A percentile compares a stretch with the other conserved stretches of the same genome.
phyloP scores from a whole-genome alignment of 1,140 invertebrate genomes.

The Drosophila tsacasi region DNA sequence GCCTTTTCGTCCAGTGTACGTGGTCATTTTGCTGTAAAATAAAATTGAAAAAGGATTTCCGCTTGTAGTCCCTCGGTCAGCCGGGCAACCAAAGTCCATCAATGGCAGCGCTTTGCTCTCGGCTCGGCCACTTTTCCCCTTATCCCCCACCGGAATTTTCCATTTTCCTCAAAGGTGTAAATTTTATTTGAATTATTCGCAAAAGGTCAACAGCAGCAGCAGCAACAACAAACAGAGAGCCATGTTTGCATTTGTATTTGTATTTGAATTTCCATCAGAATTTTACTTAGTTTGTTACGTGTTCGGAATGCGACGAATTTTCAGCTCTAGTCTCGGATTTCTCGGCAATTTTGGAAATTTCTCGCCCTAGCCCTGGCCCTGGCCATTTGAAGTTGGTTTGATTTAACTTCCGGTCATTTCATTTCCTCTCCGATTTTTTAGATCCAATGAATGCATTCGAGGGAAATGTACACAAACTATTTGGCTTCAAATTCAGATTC shows the following conservation, averaged over 20 bases:
- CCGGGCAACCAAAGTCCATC: slow-evolving; percentile 55
- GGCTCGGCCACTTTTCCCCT: neutral
- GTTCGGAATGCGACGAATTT: slow-evolving; percentile 33
- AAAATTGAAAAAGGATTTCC: slow-evolving; percentile 82
- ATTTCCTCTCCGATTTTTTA: slow-evolving; percentile 58
- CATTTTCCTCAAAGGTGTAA: slow-evolving; percentile 66
- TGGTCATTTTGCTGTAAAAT: slow-evolving; percentile 58
- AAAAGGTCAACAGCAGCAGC: slow-evolving; percentile 49
- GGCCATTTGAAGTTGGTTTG: slow-evolving; percentile 70
- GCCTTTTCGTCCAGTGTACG: neutral
- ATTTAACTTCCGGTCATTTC: slow-evolving; percentile 81
- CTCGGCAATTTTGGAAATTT: slow-evolving; percentile 32
- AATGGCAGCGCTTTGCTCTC: slow-evolving; percentile 13
- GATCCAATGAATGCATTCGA: slow-evolving; percentile 8
- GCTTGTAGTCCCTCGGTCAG: slow-evolving; percentile 70
- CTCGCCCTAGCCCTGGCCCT: slow-evolving; percentile 6
- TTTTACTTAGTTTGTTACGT: slow-evolving; percentile 60
- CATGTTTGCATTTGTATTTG: slow-evolving; percentile 19
- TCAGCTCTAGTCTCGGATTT: slow-evolving; percentile 13
- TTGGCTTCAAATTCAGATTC: slow-evolving; percentile 5
- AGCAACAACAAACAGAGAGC: slow-evolving; percentile 10
- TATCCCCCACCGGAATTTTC: neutral
- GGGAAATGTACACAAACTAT: slow-evolving; percentile 34
- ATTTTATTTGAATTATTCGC: slow-evolving; percentile 81
- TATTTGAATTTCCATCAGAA: slow-evolving; percentile 37